Percentiles rank a stretch among this genome's conserved stretches.
These are phyloP conservation scores for Nothura maculosa DNA, from an alignment of 2,797 vertebrate genomes.

Conservation along the genomic window DNA sequence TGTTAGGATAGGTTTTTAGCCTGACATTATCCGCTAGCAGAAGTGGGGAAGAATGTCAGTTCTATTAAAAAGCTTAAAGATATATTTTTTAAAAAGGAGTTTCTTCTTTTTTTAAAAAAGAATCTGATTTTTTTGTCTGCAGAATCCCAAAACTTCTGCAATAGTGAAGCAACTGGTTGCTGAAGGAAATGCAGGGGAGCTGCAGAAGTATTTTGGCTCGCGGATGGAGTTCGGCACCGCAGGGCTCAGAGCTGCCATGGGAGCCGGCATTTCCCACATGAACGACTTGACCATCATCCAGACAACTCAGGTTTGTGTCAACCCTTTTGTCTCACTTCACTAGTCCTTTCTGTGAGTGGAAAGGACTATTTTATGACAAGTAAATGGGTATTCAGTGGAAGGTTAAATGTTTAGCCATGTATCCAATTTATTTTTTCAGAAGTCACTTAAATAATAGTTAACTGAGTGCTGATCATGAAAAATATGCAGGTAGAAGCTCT, in stretches of 20 bases:
- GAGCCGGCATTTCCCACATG: slow-evolving; percentile 91
- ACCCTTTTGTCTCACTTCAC: neutral
- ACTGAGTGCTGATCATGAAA: neutral
- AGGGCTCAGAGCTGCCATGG: slow-evolving; percentile 94
- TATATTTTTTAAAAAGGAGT: neutral
- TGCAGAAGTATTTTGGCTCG: slow-evolving; percentile 89
- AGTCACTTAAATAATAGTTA: neutral
- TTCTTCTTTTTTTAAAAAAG: neutral
- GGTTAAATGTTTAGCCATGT: neutral
- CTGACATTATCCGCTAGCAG: neutral
- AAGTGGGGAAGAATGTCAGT: neutral
- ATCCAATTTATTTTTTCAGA: neutral
- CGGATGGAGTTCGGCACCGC: slow-evolving; percentile 98
- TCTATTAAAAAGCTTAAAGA: neutral
- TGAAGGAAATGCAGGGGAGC: slow-evolving; percentile 80
- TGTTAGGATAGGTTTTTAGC: neutral
- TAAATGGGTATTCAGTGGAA: neutral
- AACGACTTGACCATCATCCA: slow-evolving; percentile 98
- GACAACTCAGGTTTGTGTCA: slow-evolving; percentile 90
- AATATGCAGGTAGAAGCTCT: neutral
- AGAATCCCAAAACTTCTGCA: slow-evolving; percentile 91
- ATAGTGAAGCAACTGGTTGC: slow-evolving; percentile 86
- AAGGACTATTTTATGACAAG: neutral
- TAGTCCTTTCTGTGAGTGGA: neutral
- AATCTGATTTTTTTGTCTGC: neutral